These are phyloP conservation scores for Syngnathus floridae DNA, from an alignment of 2,113 vertebrate species.

Conservation along the genomic window DNA sequence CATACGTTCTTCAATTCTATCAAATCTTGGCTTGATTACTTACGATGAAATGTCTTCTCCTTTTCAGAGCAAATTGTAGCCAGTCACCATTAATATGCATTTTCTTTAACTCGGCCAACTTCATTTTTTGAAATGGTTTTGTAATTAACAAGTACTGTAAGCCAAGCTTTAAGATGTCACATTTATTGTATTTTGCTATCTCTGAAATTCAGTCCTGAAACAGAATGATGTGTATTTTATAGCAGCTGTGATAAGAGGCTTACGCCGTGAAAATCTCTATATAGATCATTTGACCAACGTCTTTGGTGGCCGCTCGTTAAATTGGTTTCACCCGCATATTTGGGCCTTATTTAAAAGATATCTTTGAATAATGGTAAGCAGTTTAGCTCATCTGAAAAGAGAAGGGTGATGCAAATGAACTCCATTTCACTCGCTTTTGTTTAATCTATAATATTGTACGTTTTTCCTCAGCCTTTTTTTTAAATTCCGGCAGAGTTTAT, in stretches of 20 bases:
- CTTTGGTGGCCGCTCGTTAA: slow-evolving; percentile 75
- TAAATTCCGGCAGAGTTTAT: slow-evolving; percentile 41
- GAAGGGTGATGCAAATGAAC: slow-evolving; percentile 73
- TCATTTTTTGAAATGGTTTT: slow-evolving; percentile 72
- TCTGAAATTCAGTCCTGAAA: slow-evolving; percentile 73
- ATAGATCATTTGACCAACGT: slow-evolving; percentile 75
- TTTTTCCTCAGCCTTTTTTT: slow-evolving; percentile 50
- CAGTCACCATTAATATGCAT: slow-evolving; percentile 63
- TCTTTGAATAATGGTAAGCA: slow-evolving; percentile 75
- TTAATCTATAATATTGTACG: slow-evolving; percentile 64
- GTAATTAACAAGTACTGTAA: slow-evolving; percentile 74
- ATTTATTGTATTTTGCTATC: slow-evolving; percentile 77
- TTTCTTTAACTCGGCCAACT: slow-evolving; percentile 70
- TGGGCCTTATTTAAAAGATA: slow-evolving; percentile 75
- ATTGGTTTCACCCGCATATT: slow-evolving; percentile 78
- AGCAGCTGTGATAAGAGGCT: slow-evolving; percentile 74
- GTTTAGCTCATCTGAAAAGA: slow-evolving; percentile 72
- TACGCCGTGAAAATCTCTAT: slow-evolving; percentile 74
- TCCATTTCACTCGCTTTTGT: slow-evolving; percentile 69
- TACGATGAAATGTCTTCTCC: slow-evolving; percentile 37
- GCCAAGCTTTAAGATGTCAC: slow-evolving; percentile 76
- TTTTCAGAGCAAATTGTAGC: slow-evolving; percentile 48
- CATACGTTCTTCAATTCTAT: slow-evolving; percentile 50
- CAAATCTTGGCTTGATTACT: slow-evolving; percentile 62
- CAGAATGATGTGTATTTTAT: slow-evolving; percentile 76